Evolutionary conservation across 35 echinoderm and acorn worm species (phyloP).

Genomic region (Acanthaster planci): DNA sequence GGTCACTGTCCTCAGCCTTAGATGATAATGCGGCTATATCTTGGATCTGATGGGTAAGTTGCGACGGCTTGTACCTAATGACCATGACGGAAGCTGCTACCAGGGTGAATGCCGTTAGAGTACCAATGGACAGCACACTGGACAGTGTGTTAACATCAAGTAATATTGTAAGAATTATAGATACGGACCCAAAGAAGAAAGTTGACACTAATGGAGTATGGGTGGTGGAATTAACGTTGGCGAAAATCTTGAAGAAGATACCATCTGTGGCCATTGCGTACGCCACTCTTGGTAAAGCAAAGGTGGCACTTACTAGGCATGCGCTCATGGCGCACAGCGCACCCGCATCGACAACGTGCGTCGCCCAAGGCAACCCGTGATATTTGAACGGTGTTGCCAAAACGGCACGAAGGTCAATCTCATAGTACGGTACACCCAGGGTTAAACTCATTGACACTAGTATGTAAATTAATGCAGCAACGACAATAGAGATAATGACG

Average conservation of each 20-base stretch:
- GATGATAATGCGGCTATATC: neutral
- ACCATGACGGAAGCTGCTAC: conserved; percentile 46
- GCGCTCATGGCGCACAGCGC: conserved; percentile 53
- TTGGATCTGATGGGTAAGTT: neutral
- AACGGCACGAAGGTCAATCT: conserved; percentile 36
- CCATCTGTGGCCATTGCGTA: conserved; percentile 69
- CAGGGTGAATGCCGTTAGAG: conserved; percentile 41
- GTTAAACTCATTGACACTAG: conserved; percentile 39
- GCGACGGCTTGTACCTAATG: conserved; percentile 31
- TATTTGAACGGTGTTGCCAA: conserved; percentile 40
- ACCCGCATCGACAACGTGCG: conserved; percentile 45
- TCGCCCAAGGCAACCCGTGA: conserved; percentile 41
- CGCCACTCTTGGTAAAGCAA: conserved; percentile 36
- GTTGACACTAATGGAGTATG: conserved; percentile 46
- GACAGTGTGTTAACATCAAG: conserved; percentile 45
- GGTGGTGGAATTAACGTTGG: conserved; percentile 17
- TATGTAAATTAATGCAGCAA: conserved; percentile 27
- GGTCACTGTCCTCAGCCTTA: neutral
- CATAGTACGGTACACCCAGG: conserved; percentile 46
- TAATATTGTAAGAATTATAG: conserved; percentile 34
- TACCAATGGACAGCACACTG: conserved; percentile 61
- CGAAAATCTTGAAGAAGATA: conserved; percentile 45
- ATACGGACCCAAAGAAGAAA: neutral
- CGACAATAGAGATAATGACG: conserved; percentile 26
- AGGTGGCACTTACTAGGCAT: neutral